Base-by-base conservation (phyloP, 2,888 invertebrate genomes). In the Sipunculus nudus region DNA sequence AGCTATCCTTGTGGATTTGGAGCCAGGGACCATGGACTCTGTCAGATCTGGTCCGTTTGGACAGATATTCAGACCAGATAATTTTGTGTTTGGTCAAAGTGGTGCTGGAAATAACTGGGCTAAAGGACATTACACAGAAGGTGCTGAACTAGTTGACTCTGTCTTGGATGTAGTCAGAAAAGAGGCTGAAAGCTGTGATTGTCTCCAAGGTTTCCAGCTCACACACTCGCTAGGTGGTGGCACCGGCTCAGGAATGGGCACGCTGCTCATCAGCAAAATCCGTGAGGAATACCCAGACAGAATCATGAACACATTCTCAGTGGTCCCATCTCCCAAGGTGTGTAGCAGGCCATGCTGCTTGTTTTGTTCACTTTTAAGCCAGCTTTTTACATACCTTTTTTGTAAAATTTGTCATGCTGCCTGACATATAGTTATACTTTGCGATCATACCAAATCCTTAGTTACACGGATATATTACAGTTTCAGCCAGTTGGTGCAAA, bases 11-110 rank as follows among this genome's bases (percentile, higher is more conserved):
- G 92, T 96, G 69, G 96, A 97, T 82, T 86, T 97, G 81, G 96
- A 97, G 85, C 96, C 96, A 48, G 96, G 96, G 71, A 96, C 96
- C 75, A 96, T 97, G 96, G 96, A 97, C 86, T 93, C 95, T 0
- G 95, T 97, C 66, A 89, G 96, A 69, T 93, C 94, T 1, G 95
- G 96, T 60, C 93, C 95, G 16, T 96, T 93, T 85, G 94, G 94
- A n/a, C 90, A 95, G 84, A 91, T 96, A 78, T 96, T 95, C 88
- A 87, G 95, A 67, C 96, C 96, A 21, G 95, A 96, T 86, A 96
- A 96, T 86, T 96, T 94, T 84, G 93, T 96, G 26, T 96, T 95
- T 67, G 79, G 61, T 75, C 77, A 68, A 78, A 78, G 68, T 77
- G 77, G 78, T 77, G 77, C 39, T n/a, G 78, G 78, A 41, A 79